Base-by-base conservation (phyloP, 2,797 vertebrate genomes). In the Rhyacichthys aspro region DNA sequence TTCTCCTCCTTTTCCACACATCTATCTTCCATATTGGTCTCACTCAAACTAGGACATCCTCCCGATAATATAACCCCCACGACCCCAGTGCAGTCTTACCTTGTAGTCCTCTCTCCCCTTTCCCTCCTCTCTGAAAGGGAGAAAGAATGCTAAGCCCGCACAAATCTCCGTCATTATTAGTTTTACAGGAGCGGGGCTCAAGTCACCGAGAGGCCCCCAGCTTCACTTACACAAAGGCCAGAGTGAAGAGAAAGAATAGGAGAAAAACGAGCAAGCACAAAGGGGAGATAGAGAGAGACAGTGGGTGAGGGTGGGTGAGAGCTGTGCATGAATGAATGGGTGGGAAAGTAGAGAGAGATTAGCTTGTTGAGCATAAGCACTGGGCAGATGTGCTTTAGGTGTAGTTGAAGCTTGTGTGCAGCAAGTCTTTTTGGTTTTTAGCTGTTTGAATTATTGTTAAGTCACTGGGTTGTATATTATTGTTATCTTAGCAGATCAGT, bases 131-230 rank as follows among this genome's bases (percentile, higher is more conserved):
- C 37, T 80, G 80, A 90, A 82, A 81, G 78, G 74, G 59, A 46
- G 67, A 88, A 90, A 85, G 89, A 91, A 92, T 90, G 87, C 87
- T 84, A 89, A 88, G 84, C 79, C 86, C 1, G 79, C 82, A 86
- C 83, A 88, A 88, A 86, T 86, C 84, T 87, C 82, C 60, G 79
- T 81, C 86, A 83, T 85, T 86, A 88, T 88, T 88, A 72, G 82
- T 90, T 91, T 90, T 90, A 88, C 87, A 86, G 84, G 78, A 90
- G 70, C 79, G 33, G 78, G 72, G 78, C 79, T 83, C 63, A 67
- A 88, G 84, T 86, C 84, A 80, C 83, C 64, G 80, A 72, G 83
- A 84, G 89, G 85, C 86, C 84, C 49, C 82, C 19, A 18, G 81
- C 81, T 81, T 84, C 77, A 52, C 64, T 83, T 76, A 71, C 76